These are phyloP conservation scores for Sander lucioperca DNA, from an alignment of 2,113 vertebrate species.

Conservation along the genomic window DNA sequence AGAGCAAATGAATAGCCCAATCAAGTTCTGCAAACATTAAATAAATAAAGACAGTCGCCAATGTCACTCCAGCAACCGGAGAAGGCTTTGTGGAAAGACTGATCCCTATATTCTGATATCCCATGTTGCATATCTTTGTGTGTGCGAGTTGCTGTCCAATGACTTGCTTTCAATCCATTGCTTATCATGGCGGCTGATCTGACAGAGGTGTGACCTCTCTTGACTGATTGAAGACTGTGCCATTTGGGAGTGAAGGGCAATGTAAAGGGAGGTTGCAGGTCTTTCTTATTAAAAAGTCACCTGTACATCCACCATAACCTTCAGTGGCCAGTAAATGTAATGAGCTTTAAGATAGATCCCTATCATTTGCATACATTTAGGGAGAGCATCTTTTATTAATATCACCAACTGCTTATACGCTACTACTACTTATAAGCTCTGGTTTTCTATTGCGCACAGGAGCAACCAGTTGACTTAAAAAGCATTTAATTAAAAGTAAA, in stretches of 20 bases:
- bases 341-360: conserved; percentile 44
- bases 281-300: conserved; percentile 71
- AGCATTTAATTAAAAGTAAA: conserved; percentile 1
- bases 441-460: background rate
- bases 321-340: conserved; percentile 53
- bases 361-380: conserved; percentile 31
- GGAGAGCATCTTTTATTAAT: background rate
- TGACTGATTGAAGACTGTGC: conserved; percentile 74
- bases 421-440: background rate
- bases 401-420: background rate
- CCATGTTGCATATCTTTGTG: conserved; percentile 7
- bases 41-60: conserved; percentile 17
- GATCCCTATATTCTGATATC: conserved; percentile 15
- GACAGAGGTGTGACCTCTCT: conserved; percentile 66
- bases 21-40: conserved; percentile 49
- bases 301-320: conserved; percentile 62
- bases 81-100: conserved; percentile 31
- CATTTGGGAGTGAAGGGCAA: conserved; percentile 71
- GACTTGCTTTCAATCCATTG: conserved; percentile 32
- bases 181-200: conserved; percentile 64
- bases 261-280: conserved; percentile 39
- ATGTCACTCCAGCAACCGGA: background rate
- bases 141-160: conserved; percentile 25
- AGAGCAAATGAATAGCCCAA: conserved; percentile 48
- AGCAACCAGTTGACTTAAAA: background rate